Conservation (phyloP, 2,888 invertebrate species). For the Spodoptera exigua region DNA sequence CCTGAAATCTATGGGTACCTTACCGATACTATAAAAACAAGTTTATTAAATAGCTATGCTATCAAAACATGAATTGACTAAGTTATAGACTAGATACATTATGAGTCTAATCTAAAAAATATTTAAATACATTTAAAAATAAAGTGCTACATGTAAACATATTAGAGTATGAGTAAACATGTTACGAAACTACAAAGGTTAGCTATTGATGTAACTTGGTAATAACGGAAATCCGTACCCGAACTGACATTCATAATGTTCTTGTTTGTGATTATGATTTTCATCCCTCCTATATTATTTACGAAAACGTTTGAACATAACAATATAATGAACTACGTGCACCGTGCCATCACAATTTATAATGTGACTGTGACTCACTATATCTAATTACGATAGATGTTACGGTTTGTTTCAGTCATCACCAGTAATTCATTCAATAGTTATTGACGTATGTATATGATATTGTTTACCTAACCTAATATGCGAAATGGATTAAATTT, state of each 20-base stretch:
- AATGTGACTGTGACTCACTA: constrained; percentile 71
- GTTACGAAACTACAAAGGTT: constrained; percentile 41
- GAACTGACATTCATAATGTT: constrained; percentile 34
- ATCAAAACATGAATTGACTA: constrained; percentile 62
- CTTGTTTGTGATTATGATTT: constrained; percentile 19
- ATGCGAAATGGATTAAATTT: constrained; percentile 87
- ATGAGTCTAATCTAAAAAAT: constrained; percentile 45
- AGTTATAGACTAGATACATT: constrained; percentile 49
- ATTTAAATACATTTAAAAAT: constrained; percentile 31
- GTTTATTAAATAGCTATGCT: constrained; percentile 58
- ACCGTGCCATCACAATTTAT: constrained; percentile 80
- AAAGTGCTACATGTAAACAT: constrained; percentile 39
- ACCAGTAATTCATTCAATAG: constrained; percentile 67
- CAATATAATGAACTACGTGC: constrained; percentile 77
- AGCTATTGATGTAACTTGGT: constrained; percentile 31
- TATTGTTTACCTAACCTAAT: constrained; percentile 75
- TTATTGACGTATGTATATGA: constrained; percentile 66
- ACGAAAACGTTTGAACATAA: constrained; percentile 39
- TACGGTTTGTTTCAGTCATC: constrained; percentile 68
- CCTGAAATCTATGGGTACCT: constrained; percentile 47
- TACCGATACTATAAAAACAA: constrained; percentile 40
- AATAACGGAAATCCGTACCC: constrained; percentile 31
- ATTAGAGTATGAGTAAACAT: constrained; percentile 24
- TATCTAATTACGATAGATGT: constrained; percentile 70
- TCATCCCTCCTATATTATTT: constrained; percentile 16